Evolutionary conservation across 2,888 invertebrate genomes (phyloP).

Genomic region (Protonemura montana): DNA sequence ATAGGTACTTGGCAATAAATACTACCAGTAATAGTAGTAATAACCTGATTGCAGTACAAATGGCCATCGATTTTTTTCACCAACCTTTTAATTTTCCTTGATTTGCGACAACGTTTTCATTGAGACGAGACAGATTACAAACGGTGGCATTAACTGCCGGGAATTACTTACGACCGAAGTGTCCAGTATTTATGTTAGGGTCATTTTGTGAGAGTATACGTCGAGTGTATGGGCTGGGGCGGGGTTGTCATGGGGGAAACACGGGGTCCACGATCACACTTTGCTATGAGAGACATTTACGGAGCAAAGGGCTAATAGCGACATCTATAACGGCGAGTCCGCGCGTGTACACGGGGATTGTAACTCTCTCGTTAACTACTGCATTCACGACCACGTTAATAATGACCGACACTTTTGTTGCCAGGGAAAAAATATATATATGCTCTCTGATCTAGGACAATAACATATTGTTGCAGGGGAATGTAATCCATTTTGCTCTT

Average conservation of each 20-base stretch:
- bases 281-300: conserved; percentile 35
- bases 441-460: not conserved
- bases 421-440: conserved; percentile 1
- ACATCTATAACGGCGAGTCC: conserved; percentile 43
- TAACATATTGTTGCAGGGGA: not conserved
- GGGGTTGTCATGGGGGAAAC: conserved; percentile 17
- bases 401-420: conserved; percentile 37
- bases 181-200: conserved; percentile 40
- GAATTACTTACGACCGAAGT: conserved; percentile 40
- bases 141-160: conserved; percentile 25
- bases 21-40: too few species aligned
- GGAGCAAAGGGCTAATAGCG: conserved; percentile 45
- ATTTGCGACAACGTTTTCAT: conserved; percentile 25
- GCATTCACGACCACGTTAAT: conserved; percentile 38
- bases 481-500: not conserved
- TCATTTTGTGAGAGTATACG: not conserved
- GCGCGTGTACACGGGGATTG: conserved; percentile 8
- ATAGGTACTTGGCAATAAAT: too few species aligned
- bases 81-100: conserved; percentile 9
- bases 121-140: conserved; percentile 33
- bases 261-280: conserved; percentile 37
- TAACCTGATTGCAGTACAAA: not conserved
- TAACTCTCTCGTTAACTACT: conserved; percentile 41
- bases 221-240: not conserved
- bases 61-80: not conserved